Evolutionary conservation across 2,797 vertebrate genomes (phyloP), one percentile per base, ranked within the genome.

Genomic region (Onychomys arenicola): DNA sequence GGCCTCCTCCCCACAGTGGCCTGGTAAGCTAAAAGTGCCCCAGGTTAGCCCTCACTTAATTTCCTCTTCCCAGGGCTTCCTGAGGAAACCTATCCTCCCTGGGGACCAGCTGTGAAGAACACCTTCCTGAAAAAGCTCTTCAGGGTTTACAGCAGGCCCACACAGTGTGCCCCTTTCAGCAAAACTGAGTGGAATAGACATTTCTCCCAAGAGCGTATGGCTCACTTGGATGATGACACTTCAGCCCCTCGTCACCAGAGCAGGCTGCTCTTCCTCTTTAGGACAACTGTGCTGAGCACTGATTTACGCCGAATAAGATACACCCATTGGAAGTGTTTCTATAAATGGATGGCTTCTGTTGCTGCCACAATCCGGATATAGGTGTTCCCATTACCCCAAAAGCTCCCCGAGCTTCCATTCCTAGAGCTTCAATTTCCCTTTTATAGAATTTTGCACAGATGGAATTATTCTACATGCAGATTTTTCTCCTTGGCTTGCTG

Each of bases 1-100:
- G 52, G 4, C 13, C 16, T 25, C 6, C 46, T 84, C 34, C 65
- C 37, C 11, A n/a, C 0, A 7, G 57, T 37, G 67, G 16, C 55
- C 81, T 76, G 40, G n/a, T 23, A 78, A 73, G 57, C 69, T 88
- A 81, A 77, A 93, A 94, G 85, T 14, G 21, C 43, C 92, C 75
- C 25, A 94, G 65, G 93, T 76, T 90, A 77, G 63, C 80, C 90
- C 65, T 89, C 73, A 67, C 83, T 94, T 96, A 95, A 92, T 93
- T 85, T 97, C 57, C 71, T 82, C 87, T 89, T 89, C 73, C 90
- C 0, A 80, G 73, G 61, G 57, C 84, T 0, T 61, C 77, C 94
- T 92, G 90, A 96, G 94, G 85, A 85, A 95, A 94, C 76, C 59
- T 17, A 13, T 52, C 55, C 25, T 78, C 29, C 77, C 67, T 34